Percentiles rank a stretch among this genome's conserved stretches.
Evolutionary conservation across 2,797 vertebrate genomes (phyloP).

Genomic region (Sebastes baramenuke): DNA sequence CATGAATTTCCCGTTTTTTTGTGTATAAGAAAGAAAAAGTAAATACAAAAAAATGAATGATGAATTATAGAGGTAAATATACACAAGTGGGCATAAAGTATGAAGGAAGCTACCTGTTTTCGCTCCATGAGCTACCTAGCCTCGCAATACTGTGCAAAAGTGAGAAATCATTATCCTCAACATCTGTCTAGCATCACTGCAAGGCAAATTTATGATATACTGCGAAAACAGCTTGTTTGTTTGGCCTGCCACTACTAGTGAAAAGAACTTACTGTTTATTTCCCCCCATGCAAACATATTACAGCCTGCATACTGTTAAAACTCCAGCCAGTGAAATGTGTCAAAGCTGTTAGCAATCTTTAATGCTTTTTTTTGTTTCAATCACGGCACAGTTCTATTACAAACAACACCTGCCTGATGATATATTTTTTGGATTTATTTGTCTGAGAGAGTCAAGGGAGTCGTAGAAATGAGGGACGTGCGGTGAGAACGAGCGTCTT

Average conservation of each 20-base stretch:
- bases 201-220: background rate
- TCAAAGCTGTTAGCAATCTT: conserved; percentile 39
- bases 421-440: conserved; percentile 51
- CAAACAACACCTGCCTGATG: conserved; percentile 62
- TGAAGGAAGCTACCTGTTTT: background rate
- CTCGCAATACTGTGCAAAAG: background rate
- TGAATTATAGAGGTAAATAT: background rate
- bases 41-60: background rate
- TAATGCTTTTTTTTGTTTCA: conserved; percentile 34
- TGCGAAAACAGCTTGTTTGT: background rate
- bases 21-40: background rate
- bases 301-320: background rate
- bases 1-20: background rate
- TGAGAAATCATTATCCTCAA: background rate
- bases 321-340: conserved; percentile 19
- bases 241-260: background rate
- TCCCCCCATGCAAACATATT: background rate
- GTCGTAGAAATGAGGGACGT: conserved; percentile 30
- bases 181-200: background rate
- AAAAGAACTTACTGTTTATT: background rate
- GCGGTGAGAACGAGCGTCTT: conserved; percentile 12
- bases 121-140: background rate
- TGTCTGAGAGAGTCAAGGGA: conserved; percentile 40
- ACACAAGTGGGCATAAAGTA: background rate
- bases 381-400: conserved; percentile 26